A percentile compares a stretch with the other conserved stretches of the same genome.
Evolutionary conservation across 2,888 invertebrate species (phyloP).

Genomic region (Ashinkailepas kermadecensis): DNA sequence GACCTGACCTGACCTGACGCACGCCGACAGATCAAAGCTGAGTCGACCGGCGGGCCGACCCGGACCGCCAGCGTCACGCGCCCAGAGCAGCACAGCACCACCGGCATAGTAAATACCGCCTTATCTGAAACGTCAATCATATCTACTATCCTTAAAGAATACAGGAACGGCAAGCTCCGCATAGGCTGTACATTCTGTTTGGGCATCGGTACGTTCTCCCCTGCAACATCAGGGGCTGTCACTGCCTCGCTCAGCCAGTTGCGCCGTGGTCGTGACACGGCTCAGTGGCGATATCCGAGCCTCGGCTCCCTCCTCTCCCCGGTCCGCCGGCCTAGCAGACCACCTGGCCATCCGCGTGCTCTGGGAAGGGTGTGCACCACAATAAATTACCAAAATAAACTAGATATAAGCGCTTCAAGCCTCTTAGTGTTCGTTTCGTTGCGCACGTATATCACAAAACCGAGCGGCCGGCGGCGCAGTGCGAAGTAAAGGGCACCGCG

Average conservation of each 20-base stretch:
- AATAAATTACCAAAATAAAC: slow-evolving; percentile 22
- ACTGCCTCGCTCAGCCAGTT: too few relatives aligned
- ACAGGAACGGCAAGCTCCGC: slow-evolving; percentile 1
- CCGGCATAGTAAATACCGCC: not conserved
- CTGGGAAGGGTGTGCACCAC: not conserved
- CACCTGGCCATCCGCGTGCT: not conserved
- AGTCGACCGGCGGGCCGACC: not conserved
- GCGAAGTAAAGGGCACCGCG: not conserved
- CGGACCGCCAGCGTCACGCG: not conserved
- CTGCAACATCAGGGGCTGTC: too few relatives aligned
- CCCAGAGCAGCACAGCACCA: not conserved
- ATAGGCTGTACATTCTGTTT: too few relatives aligned
- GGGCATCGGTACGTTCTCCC: too few relatives aligned
- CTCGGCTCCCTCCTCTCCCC: too few relatives aligned
- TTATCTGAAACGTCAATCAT: not conserved
- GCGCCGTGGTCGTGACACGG: too few relatives aligned
- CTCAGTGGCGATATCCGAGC: too few relatives aligned
- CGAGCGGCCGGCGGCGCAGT: not conserved
- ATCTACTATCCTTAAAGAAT: not conserved
- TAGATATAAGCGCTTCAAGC: slow-evolving; percentile 17
- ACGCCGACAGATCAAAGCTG: too few relatives aligned
- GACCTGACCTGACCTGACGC: not conserved
- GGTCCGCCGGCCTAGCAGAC: not conserved
- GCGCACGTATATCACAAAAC: slow-evolving; percentile 12
- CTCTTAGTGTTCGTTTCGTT: not conserved